phyloP scores from a whole-genome alignment of 2,888 invertebrate genomes.

The Sphaerophoria taeniata region DNA sequence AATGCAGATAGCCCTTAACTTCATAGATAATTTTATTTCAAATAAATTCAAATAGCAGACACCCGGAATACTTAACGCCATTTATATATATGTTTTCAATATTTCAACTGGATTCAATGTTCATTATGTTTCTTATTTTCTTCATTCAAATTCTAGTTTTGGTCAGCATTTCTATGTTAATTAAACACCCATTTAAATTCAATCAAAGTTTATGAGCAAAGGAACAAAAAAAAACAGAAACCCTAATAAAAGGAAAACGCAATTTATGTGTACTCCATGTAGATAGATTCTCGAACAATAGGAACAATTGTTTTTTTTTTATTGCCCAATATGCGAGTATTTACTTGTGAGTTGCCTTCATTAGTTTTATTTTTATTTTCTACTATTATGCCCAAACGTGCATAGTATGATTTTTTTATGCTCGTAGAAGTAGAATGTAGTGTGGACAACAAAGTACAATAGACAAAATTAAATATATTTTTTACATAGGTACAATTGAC shows the following conservation, averaged over 20 bases:
- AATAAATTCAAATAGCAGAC: constrained; percentile 7
- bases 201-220: constrained; percentile 43
- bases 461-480: constrained; percentile 7
- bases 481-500: not conserved
- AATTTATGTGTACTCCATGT: not conserved
- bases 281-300: constrained; percentile 45
- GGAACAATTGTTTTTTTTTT: not conserved
- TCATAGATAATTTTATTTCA: constrained; percentile 7
- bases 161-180: constrained; percentile 50
- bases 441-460: not conserved
- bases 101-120: not conserved
- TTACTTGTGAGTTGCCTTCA: constrained; percentile 17
- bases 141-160: not conserved
- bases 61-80: constrained; percentile 7
- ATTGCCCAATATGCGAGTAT: constrained; percentile 30
- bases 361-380: constrained; percentile 30
- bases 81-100: not conserved
- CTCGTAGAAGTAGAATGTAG: not conserved
- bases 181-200: constrained; percentile 64
- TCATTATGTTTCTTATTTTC: constrained; percentile 1
- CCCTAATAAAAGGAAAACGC: constrained; percentile 41
- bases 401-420: not conserved
- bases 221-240: constrained; percentile 3
- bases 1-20: too few relatives aligned
- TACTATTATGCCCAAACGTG: not conserved